A percentile compares a stretch with the other conserved stretches of the same genome.
Conservation (phyloP, 2,113 vertebrate species). For the Hyla sarda region DNA sequence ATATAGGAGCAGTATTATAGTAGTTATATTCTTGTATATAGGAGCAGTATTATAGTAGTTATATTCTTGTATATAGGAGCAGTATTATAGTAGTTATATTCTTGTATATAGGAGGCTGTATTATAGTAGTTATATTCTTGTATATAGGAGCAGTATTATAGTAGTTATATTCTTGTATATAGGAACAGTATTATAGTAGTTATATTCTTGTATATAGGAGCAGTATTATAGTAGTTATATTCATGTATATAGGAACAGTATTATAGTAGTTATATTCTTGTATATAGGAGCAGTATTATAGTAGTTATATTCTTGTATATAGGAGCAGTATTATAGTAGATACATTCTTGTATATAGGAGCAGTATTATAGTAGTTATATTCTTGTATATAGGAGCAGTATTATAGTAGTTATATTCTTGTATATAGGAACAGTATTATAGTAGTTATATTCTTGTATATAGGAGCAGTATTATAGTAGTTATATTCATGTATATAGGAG, state of each 20-base stretch:
- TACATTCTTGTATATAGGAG: neutral
- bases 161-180: neutral
- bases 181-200: neutral
- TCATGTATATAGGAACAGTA: neutral
- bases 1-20: too few species aligned
- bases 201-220: neutral
- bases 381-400: neutral
- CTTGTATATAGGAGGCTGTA: neutral
- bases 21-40: neutral
- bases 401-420: constrained; percentile 8
- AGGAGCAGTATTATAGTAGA: neutral
- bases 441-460: neutral
- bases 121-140: too few species aligned
- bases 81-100: neutral
- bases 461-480: constrained; percentile 7
- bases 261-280: neutral
- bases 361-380: constrained; percentile 10
- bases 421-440: neutral
- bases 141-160: too few species aligned
- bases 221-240: constrained; percentile 4
- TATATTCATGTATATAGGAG: neutral
- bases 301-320: neutral
- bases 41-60: neutral
- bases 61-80: neutral
- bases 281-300: neutral